A percentile compares a stretch with the other conserved stretches of the same genome.
These are phyloP conservation scores for Caranx melampygus DNA, from an alignment of 2,113 vertebrate genomes.

Conservation along the genomic window DNA sequence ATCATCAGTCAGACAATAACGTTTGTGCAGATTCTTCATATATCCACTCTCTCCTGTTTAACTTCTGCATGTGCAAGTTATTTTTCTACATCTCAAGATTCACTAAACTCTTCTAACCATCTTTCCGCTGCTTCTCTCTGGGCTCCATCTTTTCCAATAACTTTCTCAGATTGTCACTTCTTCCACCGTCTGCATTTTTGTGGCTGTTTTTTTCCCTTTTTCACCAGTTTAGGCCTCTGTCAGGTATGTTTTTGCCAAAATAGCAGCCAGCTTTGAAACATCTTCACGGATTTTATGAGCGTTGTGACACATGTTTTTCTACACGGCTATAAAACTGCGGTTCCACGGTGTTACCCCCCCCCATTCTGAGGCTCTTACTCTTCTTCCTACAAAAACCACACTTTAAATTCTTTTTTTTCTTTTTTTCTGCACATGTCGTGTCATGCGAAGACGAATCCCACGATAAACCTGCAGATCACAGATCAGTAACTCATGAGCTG, in stretches of 20 bases:
- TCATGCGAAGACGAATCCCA: background rate
- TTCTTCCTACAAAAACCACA: background rate
- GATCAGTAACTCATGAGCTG: slow-evolving; percentile 41
- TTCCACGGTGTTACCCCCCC: background rate
- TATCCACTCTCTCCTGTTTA: too few species aligned
- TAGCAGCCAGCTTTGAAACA: background rate
- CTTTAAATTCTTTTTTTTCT: background rate
- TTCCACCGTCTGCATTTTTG: background rate
- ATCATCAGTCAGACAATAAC: too few species aligned
- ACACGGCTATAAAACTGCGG: background rate
- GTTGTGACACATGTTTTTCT: background rate
- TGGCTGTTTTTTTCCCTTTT: too few species aligned
- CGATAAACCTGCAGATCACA: slow-evolving; percentile 28
- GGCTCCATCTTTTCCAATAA: background rate
- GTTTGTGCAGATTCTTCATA: too few species aligned
- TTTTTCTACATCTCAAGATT: too few species aligned
- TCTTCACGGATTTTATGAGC: background rate
- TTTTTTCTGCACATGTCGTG: background rate
- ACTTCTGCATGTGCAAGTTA: too few species aligned
- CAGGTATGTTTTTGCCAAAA: background rate
- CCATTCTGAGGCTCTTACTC: background rate
- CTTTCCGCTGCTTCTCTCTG: background rate
- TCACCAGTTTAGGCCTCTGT: background rate
- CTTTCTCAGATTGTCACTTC: background rate
- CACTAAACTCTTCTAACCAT: background rate